Conservation (phyloP, 2,797 vertebrate genomes). For the Pelochelys cantorii region DNA sequence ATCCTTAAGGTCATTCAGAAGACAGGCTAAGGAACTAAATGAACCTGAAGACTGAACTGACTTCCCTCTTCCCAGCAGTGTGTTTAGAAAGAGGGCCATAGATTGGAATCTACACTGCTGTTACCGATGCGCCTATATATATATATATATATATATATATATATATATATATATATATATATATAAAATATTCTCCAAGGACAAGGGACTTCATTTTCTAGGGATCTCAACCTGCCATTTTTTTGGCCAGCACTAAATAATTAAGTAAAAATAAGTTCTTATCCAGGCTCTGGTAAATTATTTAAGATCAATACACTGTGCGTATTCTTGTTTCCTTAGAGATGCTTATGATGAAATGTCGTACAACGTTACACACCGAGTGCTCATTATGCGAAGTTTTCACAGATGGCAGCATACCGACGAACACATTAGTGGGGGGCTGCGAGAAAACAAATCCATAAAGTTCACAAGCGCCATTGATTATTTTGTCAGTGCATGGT, state of each 20-base stretch:
- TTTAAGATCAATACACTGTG: conserved; percentile 50
- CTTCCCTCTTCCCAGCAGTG: neutral
- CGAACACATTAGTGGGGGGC: conserved; percentile 28
- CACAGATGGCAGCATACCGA: conserved; percentile 53
- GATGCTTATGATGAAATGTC: conserved; percentile 61
- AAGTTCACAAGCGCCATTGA: conserved; percentile 17
- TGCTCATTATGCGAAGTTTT: conserved; percentile 43
- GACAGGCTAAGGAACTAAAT: neutral
- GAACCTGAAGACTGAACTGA: neutral
- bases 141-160: neutral
- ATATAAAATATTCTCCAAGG: neutral
- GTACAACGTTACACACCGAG: conserved; percentile 20
- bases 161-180: too few species aligned
- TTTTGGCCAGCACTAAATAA: conserved; percentile 42
- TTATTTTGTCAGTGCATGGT: conserved; percentile 44
- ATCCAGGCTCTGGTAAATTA: conserved; percentile 42
- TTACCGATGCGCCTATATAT: neutral
- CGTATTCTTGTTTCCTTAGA: conserved; percentile 53
- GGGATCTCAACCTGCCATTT: neutral
- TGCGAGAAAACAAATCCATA: neutral
- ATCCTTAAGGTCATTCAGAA: neutral
- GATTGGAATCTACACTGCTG: conserved; percentile 20
- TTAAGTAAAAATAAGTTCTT: neutral
- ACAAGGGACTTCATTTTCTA: neutral
- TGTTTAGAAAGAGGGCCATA: conserved; percentile 19